phyloP scores from a whole-genome alignment of 2,797 vertebrate genomes.

The Iguana delicatissima region DNA sequence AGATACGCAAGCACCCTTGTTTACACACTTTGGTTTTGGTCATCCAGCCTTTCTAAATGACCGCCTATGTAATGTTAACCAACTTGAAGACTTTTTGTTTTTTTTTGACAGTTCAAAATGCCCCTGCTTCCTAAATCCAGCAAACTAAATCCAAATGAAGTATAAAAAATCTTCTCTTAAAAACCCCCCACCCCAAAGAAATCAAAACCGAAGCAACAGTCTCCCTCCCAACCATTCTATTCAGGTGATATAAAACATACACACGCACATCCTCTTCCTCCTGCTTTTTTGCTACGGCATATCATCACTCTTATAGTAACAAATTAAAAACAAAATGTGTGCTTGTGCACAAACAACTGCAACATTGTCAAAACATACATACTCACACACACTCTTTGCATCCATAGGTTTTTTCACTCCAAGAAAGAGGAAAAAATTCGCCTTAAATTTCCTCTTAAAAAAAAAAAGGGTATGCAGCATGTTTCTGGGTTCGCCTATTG shows the following conservation, averaged over 20 bases:
- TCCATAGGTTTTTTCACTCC: background rate
- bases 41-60: slow-evolving; percentile 78
- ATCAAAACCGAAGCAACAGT: slow-evolving; percentile 69
- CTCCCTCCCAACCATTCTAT: slow-evolving; percentile 75
- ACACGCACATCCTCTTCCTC: slow-evolving; percentile 38
- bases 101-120: slow-evolving; percentile 73
- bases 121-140: slow-evolving; percentile 64
- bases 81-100: slow-evolving; percentile 79
- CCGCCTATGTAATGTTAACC: slow-evolving; percentile 77
- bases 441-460: slow-evolving; percentile 56
- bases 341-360: slow-evolving; percentile 76
- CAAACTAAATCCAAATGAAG: slow-evolving; percentile 80
- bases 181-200: slow-evolving; percentile 43
- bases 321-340: slow-evolving; percentile 81
- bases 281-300: slow-evolving; percentile 77
- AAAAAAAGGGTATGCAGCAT: slow-evolving; percentile 77
- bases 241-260: slow-evolving; percentile 77
- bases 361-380: slow-evolving; percentile 70
- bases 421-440: slow-evolving; percentile 68
- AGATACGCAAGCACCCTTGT: slow-evolving; percentile 67
- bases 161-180: slow-evolving; percentile 72
- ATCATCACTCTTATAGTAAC: slow-evolving; percentile 84
- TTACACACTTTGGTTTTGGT: slow-evolving; percentile 71
- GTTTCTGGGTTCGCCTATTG: slow-evolving; percentile 64
- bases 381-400: slow-evolving; percentile 6